Evolutionary conservation across 2,888 invertebrate genomes (phyloP), one percentile per base, ranked within the genome.

Genomic region (Yponomeuta cagnagella): DNA sequence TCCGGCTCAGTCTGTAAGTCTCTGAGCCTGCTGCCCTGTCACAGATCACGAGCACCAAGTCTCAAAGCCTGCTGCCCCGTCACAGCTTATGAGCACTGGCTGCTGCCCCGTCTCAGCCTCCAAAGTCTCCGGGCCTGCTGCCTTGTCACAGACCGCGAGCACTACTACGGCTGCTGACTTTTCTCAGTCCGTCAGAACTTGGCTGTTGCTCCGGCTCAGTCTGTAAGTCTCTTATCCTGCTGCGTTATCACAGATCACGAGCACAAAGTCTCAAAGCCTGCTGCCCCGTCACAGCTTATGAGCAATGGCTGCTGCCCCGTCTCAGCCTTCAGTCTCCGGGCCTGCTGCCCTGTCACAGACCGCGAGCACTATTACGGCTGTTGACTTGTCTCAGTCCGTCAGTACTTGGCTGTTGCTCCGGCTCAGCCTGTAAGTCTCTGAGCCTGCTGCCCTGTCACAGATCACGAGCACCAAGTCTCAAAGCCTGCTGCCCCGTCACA

Each of bases 71-170:
- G 52, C 52, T 15, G 12, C 52, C 15, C 52, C 3, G 52, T 58
- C 52, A 58, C 52, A 43, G 12, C 15, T 58, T 58, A 15, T 15
- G 52, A 58, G 52, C 15, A 58, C 6, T 15, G 3, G 52, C 52
- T 58, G 52, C 23, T 23, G 23, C 23, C 23, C 52, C 52, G 15
- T 58, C 52, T 15, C 23, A 23, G 52, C 52, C 12, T 65, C 2
- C 8, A 23, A 33, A 65, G 33, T 4, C 2, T 33, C 48, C 43
- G 43, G 63, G 63, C 23, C 71, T 71, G 73, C 74, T 74, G 74
- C 73, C 37, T 1, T 23, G 23, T 23, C 23, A 23, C 23, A 23
- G 23, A 23, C 23, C 23, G 23, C 23, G 23, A 23, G 23, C 23
- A 23, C 67, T 65, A 65, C 65, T 31, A 31, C 64, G 30, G 31